These are phyloP conservation scores for Luperina nickerlii DNA, from an alignment of 2,888 invertebrate species.

Conservation along the genomic window DNA sequence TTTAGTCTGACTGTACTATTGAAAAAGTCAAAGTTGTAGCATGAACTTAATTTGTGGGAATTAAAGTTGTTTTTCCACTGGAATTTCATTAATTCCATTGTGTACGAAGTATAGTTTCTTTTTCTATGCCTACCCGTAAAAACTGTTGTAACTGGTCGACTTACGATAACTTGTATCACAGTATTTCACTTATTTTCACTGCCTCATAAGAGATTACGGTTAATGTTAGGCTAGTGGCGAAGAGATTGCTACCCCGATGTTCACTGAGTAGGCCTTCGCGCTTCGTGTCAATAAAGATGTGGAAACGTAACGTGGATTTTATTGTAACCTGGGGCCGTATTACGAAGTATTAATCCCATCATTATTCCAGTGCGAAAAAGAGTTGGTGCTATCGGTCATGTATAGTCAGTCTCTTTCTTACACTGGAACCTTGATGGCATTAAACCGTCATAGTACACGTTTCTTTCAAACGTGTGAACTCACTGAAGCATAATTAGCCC, in stretches of 20 bases:
- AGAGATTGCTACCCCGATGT: constrained; percentile 73
- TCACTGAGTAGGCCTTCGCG: constrained; percentile 83
- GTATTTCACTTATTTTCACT: constrained; percentile 76
- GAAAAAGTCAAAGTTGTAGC: not conserved
- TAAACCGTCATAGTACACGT: too few species aligned
- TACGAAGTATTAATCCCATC: too few species aligned
- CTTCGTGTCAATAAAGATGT: constrained; percentile 89
- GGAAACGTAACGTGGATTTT: constrained; percentile 73
- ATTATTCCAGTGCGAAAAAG: too few species aligned
- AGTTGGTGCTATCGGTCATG: too few species aligned
- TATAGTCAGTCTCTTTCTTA: too few species aligned
- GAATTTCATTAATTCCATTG: not conserved
- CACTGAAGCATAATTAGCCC: not conserved
- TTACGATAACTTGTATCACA: constrained; percentile 44
- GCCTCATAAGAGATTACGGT: constrained; percentile 82
- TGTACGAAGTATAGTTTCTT: not conserved
- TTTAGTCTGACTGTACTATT: not conserved
- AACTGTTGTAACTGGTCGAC: constrained; percentile 17
- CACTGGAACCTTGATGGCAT: too few species aligned
- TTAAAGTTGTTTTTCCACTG: not conserved
- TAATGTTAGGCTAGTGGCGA: constrained; percentile 78
- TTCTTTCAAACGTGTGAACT: not conserved
- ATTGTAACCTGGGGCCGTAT: not conserved
- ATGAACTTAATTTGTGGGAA: not conserved
- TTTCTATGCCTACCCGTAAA: not conserved